A percentile compares a stretch with the other conserved stretches of the same genome.
phyloP scores from a whole-genome alignment of 2,888 invertebrate genomes.

The Drosophila meridionalis region DNA sequence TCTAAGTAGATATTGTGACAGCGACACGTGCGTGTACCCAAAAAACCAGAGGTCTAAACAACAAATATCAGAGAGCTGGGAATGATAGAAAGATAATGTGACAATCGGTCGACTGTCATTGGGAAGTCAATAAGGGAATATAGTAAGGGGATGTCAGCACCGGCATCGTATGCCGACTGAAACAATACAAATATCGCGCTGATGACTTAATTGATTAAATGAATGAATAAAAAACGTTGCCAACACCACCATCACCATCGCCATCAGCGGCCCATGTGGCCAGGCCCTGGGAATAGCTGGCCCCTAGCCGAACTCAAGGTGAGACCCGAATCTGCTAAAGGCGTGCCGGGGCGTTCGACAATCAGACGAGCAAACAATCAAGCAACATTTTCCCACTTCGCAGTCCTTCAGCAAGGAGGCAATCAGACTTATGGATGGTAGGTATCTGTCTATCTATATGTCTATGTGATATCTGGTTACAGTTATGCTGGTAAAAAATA shows the following conservation, averaged over 20 bases:
- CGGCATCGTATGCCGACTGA: conserved; percentile 38
- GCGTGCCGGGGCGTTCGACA: conserved; percentile 49
- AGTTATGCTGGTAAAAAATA: conserved; percentile 53
- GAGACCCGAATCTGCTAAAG: conserved; percentile 33
- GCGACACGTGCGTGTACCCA: conserved; percentile 50
- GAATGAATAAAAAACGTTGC: conserved; percentile 79
- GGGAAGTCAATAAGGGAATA: conserved; percentile 64
- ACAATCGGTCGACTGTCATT: conserved; percentile 67
- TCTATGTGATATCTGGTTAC: conserved; percentile 46
- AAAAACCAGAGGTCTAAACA: conserved; percentile 28
- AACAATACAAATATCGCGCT: conserved; percentile 68
- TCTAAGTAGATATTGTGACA: conserved; percentile 22
- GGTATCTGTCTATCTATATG: background rate
- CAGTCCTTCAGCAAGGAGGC: conserved; percentile 21
- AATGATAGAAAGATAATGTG: conserved; percentile 69
- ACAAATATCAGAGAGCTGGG: conserved; percentile 24
- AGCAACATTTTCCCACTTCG: conserved; percentile 45
- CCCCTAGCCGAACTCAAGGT: conserved; percentile 44
- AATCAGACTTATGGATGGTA: conserved; percentile 38
- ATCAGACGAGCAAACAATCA: conserved; percentile 72
- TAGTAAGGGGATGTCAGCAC: conserved; percentile 35
- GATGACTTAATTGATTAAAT: conserved; percentile 83
- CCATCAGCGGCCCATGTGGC: conserved; percentile 21
- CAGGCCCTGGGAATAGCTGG: conserved; percentile 36
- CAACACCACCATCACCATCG: conserved; percentile 32